These are phyloP conservation scores for Alethe castanea DNA, from an alignment of 2,113 vertebrate species.

Conservation along the genomic window DNA sequence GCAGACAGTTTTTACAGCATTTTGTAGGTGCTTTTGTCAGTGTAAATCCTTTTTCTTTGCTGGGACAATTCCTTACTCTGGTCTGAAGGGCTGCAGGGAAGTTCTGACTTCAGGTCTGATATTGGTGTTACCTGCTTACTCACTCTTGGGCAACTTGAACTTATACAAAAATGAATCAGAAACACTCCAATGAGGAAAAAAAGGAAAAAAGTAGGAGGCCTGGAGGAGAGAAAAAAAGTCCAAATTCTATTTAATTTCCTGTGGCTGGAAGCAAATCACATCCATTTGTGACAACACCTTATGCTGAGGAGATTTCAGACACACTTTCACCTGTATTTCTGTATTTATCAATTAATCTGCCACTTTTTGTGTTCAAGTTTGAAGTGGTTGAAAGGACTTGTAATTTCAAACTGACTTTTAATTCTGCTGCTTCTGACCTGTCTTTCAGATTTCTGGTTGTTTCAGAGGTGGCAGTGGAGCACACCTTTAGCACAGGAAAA, in stretches of 20 bases:
- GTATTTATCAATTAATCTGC: not conserved
- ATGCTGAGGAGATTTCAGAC: not conserved
- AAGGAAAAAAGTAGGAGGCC: not conserved
- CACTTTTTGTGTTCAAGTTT: not conserved
- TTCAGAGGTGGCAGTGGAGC: constrained; percentile 81
- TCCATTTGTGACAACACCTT: not conserved
- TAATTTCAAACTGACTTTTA: not conserved
- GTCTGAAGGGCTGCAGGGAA: not conserved
- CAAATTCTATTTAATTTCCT: not conserved
- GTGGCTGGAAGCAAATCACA: not conserved
- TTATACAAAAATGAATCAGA: not conserved
- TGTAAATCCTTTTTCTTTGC: not conserved
- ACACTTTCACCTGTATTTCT: not conserved
- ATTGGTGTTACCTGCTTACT: not conserved
- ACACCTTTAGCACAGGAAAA: constrained; percentile 89
- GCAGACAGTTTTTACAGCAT: not conserved
- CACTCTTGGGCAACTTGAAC: not conserved
- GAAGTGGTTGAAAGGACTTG: not conserved
- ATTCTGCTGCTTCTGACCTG: not conserved
- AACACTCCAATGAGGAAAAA: not conserved
- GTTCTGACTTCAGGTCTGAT: not conserved
- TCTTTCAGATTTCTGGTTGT: constrained; percentile 83
- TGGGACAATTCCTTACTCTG: not conserved
- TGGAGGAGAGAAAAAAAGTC: not conserved
- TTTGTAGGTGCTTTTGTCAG: not conserved